Evolutionary conservation across 2,888 invertebrate species (phyloP).

Genomic region (Xanthia togata): DNA sequence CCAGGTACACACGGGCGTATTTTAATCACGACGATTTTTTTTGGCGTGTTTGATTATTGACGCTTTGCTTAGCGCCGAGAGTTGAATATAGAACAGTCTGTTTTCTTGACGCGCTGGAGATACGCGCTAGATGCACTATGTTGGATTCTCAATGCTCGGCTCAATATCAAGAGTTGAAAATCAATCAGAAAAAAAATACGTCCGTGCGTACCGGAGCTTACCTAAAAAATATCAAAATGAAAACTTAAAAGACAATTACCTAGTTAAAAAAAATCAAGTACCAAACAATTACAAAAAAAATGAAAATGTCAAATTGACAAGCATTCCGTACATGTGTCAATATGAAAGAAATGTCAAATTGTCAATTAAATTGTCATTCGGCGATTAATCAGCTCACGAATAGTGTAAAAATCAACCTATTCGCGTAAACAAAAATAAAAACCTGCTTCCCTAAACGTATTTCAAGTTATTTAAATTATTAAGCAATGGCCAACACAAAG

Average conservation of each 20-base stretch:
- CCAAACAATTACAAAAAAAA: background rate
- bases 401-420: constrained; percentile 42
- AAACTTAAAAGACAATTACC: background rate
- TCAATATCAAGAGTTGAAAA: too few species aligned
- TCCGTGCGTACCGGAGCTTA: too few species aligned
- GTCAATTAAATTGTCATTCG: constrained; percentile 39
- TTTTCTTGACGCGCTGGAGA: too few species aligned
- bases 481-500: constrained; percentile 78
- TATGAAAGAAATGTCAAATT: constrained; percentile 12
- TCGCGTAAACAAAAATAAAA: constrained; percentile 60
- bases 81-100: too few species aligned
- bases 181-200: too few species aligned
- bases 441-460: constrained; percentile 24
- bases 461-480: constrained; percentile 30
- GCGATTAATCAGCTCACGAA: constrained; percentile 34
- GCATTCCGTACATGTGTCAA: background rate
- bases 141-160: too few species aligned
- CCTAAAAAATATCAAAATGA: too few species aligned
- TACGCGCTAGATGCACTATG: too few species aligned
- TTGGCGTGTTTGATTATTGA: too few species aligned
- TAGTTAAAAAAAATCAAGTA: background rate
- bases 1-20: too few species aligned
- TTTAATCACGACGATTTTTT: too few species aligned
- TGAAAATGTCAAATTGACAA: constrained; percentile 25
- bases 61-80: too few species aligned